phyloP scores from a whole-genome alignment of 2,888 invertebrate species.

The Eristalis intricaria region DNA sequence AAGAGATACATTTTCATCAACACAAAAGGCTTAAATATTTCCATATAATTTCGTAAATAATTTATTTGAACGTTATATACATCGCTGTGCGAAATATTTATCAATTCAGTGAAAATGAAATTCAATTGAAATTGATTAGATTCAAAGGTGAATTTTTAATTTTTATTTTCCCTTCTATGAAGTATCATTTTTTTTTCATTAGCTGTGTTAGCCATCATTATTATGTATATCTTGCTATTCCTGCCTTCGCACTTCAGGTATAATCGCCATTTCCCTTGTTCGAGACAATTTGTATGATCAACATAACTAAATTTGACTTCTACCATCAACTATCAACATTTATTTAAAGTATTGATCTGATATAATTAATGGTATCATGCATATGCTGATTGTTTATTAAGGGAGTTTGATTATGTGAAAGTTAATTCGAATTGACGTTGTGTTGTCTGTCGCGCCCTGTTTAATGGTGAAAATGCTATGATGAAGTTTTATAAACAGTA shows the following conservation, averaged over 20 bases:
- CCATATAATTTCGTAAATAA: conserved; percentile 31
- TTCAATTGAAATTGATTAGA: conserved; percentile 45
- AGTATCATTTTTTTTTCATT: conserved; percentile 41
- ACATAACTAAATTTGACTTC: neutral
- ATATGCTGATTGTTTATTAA: neutral
- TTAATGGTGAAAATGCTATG: neutral
- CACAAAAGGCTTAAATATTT: conserved; percentile 50
- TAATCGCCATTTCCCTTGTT: conserved; percentile 68
- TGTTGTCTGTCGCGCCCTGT: conserved; percentile 38
- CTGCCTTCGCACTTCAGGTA: conserved; percentile 55
- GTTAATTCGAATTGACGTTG: neutral
- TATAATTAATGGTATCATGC: neutral
- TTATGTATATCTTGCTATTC: conserved; percentile 67
- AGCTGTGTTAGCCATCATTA: conserved; percentile 54
- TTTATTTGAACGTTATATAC: conserved; percentile 25
- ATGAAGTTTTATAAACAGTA: conserved; percentile 7
- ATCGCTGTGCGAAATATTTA: conserved; percentile 45
- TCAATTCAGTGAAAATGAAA: conserved; percentile 61
- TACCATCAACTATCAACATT: neutral
- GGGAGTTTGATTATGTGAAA: neutral
- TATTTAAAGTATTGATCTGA: neutral
- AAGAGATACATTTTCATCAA: conserved; percentile 65
- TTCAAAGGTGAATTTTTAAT: conserved; percentile 64
- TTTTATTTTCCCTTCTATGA: conserved; percentile 46
- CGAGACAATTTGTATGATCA: conserved; percentile 3